Conservation (phyloP, 2,797 vertebrate genomes). For the Galagoides demidoff region DNA sequence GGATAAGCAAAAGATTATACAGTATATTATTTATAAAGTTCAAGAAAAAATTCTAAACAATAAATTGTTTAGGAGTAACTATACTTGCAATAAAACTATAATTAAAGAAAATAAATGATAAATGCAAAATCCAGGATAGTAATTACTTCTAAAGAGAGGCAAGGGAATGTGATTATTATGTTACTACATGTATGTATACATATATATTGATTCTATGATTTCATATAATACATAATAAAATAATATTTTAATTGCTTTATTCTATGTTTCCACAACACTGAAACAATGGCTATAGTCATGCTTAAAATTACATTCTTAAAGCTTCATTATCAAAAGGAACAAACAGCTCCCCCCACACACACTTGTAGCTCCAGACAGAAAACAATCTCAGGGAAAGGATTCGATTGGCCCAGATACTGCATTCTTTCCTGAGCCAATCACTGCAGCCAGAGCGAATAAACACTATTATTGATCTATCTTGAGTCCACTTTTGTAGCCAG, state of each 20-base stretch:
- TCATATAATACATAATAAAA: slow-evolving; percentile 47
- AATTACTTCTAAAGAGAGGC: background rate
- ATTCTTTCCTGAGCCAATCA: background rate
- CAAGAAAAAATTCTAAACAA: slow-evolving; percentile 38
- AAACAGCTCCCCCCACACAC: background rate
- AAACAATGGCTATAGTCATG: background rate
- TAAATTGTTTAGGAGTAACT: slow-evolving; percentile 2
- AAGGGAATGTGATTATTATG: background rate
- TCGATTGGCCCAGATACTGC: background rate
- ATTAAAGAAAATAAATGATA: background rate
- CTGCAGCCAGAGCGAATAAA: background rate
- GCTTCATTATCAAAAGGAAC: background rate
- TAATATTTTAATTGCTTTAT: slow-evolving; percentile 46
- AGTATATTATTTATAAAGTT: slow-evolving; percentile 25
- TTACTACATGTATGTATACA: background rate
- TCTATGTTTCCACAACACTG: background rate
- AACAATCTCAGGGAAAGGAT: slow-evolving; percentile 17
- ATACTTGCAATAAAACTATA: background rate
- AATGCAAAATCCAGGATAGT: slow-evolving; percentile 24
- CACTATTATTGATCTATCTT: background rate
- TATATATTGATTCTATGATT: slow-evolving; percentile 5
- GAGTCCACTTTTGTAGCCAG: background rate
- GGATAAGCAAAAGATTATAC: background rate
- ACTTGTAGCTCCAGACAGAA: background rate
- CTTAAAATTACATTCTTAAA: slow-evolving; percentile 26